These are phyloP conservation scores for Littorina saxatilis DNA, from an alignment of 1,140 invertebrate species.

Conservation along the genomic window DNA sequence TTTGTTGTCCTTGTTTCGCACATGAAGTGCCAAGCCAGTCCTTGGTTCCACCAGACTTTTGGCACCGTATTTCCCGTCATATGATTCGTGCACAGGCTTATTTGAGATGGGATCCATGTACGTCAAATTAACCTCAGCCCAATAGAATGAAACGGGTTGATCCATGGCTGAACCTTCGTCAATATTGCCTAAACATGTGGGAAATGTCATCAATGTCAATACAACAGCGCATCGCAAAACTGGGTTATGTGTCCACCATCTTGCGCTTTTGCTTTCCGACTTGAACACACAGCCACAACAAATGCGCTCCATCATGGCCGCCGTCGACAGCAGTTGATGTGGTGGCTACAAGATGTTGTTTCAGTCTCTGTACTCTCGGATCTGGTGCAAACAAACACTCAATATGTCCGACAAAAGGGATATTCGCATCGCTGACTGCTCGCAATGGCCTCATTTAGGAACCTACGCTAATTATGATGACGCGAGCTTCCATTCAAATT, in stretches of 20 bases:
- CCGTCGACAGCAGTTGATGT: neutral
- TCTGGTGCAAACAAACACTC: neutral
- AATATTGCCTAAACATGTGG: neutral
- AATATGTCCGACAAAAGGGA: neutral
- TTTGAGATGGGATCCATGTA: slow-evolving; percentile 30
- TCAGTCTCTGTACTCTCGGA: neutral
- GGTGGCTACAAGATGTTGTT: neutral
- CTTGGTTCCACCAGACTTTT: slow-evolving; percentile 36
- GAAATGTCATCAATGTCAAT: slow-evolving; percentile 14
- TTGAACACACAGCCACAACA: neutral
- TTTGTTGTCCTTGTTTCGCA: slow-evolving; percentile 31
- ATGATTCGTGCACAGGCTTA: slow-evolving; percentile 7
- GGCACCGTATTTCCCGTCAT: slow-evolving; percentile 36
- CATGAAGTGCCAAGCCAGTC: slow-evolving; percentile 38
- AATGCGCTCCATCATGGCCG: neutral
- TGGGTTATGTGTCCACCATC: slow-evolving; percentile 14
- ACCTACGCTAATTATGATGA: too few relatives aligned
- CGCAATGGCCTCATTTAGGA: neutral
- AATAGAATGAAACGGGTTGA: neutral
- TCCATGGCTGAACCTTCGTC: neutral
- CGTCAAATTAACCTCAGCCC: slow-evolving; percentile 35
- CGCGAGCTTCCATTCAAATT: too few relatives aligned
- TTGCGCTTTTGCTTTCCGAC: slow-evolving; percentile 5
- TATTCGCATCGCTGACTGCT: neutral
- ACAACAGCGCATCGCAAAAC: slow-evolving; percentile 24